Evolutionary conservation across 2,888 invertebrate genomes (phyloP).

Genomic region (Nemoura dubitans): DNA sequence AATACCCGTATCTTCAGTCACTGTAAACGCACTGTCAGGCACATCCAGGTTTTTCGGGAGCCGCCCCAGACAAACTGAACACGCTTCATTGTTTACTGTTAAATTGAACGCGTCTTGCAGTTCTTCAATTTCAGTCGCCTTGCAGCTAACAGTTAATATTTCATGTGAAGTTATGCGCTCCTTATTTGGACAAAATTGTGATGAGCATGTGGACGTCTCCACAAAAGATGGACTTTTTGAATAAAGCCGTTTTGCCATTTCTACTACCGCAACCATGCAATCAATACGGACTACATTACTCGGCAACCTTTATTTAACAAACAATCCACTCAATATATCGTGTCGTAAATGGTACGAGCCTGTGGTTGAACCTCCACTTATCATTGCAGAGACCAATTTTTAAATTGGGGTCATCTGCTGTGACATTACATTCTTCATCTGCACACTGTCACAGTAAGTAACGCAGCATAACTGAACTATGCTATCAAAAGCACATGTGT

Average conservation of each 20-base stretch:
- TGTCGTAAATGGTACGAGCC: background rate
- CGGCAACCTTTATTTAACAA: background rate
- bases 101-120: background rate
- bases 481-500: slow-evolving; percentile 21
- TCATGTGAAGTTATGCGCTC: background rate
- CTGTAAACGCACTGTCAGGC: background rate
- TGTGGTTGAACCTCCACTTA: background rate
- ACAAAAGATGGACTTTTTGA: background rate
- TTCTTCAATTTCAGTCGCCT: background rate
- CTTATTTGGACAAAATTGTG: background rate
- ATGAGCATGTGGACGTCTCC: background rate
- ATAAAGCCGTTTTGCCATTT: background rate
- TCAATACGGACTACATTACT: background rate
- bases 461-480: background rate
- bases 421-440: background rate
- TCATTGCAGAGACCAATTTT: background rate
- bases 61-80: background rate
- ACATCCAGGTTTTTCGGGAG: background rate
- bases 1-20: slow-evolving; percentile 18
- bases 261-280: background rate
- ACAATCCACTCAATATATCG: background rate
- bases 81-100: background rate
- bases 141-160: background rate
- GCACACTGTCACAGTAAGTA: slow-evolving; percentile 17
- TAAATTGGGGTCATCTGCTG: background rate